Evolutionary conservation across 2,113 vertebrate species (phyloP).

Genomic region (Bufo gargarizans): DNA sequence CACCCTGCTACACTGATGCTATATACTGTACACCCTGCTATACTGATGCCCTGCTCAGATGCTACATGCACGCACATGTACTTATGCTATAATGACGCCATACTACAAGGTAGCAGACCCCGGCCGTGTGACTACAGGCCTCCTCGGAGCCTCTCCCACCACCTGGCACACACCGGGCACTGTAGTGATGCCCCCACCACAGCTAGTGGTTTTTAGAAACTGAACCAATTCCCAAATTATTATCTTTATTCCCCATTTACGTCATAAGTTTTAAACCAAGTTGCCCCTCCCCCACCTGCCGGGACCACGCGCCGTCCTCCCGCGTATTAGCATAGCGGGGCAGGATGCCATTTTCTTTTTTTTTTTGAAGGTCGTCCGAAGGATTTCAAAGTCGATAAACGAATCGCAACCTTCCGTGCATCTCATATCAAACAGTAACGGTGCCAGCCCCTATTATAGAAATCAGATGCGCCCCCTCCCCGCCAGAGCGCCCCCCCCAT

Average conservation of each 20-base stretch:
- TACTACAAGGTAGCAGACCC: no score
- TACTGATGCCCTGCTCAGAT: neutral
- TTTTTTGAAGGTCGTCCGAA: slow-evolving; percentile 86
- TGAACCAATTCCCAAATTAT: no score
- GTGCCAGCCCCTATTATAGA: slow-evolving; percentile 99
- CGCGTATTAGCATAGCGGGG: slow-evolving; percentile 62
- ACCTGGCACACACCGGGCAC: no score
- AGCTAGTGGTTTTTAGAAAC: no score
- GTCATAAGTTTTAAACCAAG: neutral
- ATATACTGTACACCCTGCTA: neutral
- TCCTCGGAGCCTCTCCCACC: no score
- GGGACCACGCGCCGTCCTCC: slow-evolving; percentile 36
- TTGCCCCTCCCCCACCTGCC: neutral
- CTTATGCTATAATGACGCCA: no score
- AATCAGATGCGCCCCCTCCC: slow-evolving; percentile 83
- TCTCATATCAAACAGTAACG: slow-evolving; percentile 95
- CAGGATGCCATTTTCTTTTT: slow-evolving; percentile 71
- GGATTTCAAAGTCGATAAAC: slow-evolving; percentile 94
- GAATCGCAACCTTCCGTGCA: slow-evolving; percentile 95
- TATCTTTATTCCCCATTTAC: no score
- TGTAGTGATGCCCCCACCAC: no score
- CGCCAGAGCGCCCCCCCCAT: slow-evolving; percentile 60
- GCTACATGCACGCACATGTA: neutral
- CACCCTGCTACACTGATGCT: neutral
- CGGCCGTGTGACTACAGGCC: no score